Conservation (phyloP, 2,797 vertebrate genomes). For the Sus cebifrons region DNA sequence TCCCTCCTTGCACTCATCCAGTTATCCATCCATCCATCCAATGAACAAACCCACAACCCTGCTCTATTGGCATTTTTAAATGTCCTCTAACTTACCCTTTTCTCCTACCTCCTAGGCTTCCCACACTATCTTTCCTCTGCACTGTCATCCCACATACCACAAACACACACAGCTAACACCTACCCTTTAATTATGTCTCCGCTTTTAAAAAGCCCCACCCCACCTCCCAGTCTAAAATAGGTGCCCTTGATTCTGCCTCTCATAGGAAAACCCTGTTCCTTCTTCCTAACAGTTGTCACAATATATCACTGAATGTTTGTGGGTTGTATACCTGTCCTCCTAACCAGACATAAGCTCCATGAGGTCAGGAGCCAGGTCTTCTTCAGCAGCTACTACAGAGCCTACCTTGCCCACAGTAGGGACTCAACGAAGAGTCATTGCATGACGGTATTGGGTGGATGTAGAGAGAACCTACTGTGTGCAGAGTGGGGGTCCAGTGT, state of each 20-base stretch:
- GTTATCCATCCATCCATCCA: not conserved
- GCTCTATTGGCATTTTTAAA: not conserved
- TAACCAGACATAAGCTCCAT: not conserved
- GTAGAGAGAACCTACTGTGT: not conserved
- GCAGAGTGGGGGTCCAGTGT: not conserved
- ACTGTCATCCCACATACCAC: not conserved
- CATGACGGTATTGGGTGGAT: not conserved
- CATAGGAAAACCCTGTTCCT: not conserved
- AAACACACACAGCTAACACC: not conserved
- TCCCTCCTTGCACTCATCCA: too few relatives aligned
- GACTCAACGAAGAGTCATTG: not conserved
- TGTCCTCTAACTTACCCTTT: too few relatives aligned
- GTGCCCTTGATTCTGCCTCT: not conserved
- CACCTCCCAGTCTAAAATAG: not conserved
- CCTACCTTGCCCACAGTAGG: not conserved
- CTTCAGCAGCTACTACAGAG: not conserved
- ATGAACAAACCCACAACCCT: not conserved
- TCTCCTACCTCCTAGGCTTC: not conserved
- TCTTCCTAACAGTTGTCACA: not conserved
- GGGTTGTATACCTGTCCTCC: not conserved
- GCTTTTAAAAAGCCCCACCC: not conserved
- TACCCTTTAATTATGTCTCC: not conserved
- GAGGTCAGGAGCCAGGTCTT: not conserved
- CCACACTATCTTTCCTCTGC: not conserved
- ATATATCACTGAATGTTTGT: not conserved